Percentiles rank a stretch among this genome's conserved stretches.
These are phyloP conservation scores for Acrocyrtus sp. DNA, from an alignment of 2,888 invertebrate genomes.

Conservation along the genomic window DNA sequence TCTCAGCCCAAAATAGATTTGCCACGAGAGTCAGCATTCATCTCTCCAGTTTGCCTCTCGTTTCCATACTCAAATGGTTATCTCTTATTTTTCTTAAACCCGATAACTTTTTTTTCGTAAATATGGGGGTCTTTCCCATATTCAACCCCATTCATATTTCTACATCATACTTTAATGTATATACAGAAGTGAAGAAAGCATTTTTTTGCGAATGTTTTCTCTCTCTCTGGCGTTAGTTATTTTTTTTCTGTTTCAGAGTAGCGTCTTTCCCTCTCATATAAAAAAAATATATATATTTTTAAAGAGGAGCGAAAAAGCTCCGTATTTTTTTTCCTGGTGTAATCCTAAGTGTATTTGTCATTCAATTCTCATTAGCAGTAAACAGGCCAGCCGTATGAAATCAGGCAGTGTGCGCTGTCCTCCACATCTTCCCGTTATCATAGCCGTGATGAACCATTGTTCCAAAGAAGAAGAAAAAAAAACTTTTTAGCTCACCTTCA, in stretches of 20 bases:
- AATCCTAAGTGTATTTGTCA: background rate
- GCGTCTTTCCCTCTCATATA: no score
- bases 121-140: background rate
- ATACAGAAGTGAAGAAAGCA: no score
- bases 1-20: conserved; percentile 53
- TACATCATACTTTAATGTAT: background rate
- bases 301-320: background rate
- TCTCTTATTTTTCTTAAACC: background rate
- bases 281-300: background rate
- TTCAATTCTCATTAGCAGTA: background rate
- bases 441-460: no score
- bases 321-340: no score
- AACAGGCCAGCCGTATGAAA: no score
- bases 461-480: background rate
- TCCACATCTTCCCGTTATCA: background rate
- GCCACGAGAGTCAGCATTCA: conserved; percentile 50
- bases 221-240: no score
- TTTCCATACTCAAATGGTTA: conserved; percentile 16
- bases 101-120: background rate
- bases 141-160: conserved; percentile 13
- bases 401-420: background rate
- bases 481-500: background rate
- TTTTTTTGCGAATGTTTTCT: no score
- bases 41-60: no score
- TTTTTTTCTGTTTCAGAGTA: no score